Percentiles rank a stretch among this genome's conserved stretches.
phyloP scores from a whole-genome alignment of 2,797 vertebrate species.

The Emydoidea blandingii region DNA sequence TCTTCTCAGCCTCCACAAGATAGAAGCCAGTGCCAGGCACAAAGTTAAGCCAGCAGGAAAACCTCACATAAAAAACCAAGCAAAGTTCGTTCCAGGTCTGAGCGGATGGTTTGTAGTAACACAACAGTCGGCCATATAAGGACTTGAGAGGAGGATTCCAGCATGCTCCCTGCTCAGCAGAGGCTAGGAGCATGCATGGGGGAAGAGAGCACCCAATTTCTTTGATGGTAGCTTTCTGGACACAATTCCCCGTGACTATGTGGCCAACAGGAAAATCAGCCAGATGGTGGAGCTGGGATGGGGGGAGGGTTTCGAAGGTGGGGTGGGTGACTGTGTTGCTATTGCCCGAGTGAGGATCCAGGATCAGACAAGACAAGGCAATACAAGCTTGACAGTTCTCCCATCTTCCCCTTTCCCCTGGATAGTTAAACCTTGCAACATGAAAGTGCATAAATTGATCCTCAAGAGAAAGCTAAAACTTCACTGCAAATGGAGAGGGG shows the following conservation, averaged over 20 bases:
- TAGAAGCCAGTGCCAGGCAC: neutral
- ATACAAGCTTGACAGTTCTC: neutral
- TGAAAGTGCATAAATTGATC: slow-evolving; percentile 33
- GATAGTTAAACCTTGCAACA: neutral
- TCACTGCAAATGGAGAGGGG: slow-evolving; percentile 29
- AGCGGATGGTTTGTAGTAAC: accelerated
- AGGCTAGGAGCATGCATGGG: neutral
- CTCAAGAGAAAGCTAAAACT: slow-evolving; percentile 31
- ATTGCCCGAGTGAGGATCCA: neutral
- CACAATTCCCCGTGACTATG: accelerated
- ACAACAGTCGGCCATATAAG: neutral
- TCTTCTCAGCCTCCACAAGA: neutral
- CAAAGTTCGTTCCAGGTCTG: accelerated
- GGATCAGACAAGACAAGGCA: neutral
- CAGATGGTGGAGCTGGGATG: too few relatives aligned
- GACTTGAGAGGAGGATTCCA: neutral
- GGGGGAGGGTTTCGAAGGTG: neutral
- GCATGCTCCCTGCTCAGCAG: accelerated
- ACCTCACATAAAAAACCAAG: neutral
- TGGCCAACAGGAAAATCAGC: neutral
- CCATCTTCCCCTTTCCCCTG: neutral
- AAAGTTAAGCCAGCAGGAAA: neutral
- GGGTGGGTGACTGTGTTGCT: neutral
- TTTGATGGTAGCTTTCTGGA: neutral
- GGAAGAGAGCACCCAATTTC: neutral